Conservation (phyloP, 1,140 invertebrate species). For the Pseudomyrmex flavicornis region DNA sequence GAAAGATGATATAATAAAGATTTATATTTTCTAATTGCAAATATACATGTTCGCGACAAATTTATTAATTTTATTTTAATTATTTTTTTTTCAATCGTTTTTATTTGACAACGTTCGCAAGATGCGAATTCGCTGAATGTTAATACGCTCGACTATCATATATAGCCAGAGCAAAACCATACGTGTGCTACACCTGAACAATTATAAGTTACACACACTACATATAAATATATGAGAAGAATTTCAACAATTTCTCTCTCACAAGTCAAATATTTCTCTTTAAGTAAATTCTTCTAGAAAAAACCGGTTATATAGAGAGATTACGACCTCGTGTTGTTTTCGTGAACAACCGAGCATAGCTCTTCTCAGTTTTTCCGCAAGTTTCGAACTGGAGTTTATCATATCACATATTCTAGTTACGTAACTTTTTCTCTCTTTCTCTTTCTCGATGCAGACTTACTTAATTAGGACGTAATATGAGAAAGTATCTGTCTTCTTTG, state of each 20-base stretch:
- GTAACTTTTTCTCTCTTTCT: too few species aligned
- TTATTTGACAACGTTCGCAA: not conserved
- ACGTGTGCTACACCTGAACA: conserved; percentile 11
- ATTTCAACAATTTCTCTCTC: not conserved
- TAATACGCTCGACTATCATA: not conserved
- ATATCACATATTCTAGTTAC: too few species aligned
- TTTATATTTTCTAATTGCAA: conserved; percentile 8
- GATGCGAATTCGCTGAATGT: not conserved
- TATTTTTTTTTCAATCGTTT: not conserved
- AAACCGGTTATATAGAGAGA: not conserved
- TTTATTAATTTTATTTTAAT: not conserved
- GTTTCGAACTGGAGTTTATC: too few species aligned
- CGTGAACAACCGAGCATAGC: not conserved
- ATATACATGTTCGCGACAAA: not conserved
- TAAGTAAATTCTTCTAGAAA: not conserved
- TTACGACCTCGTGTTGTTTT: not conserved
- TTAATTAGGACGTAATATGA: too few species aligned
- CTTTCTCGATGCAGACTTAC: too few species aligned
- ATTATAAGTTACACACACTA: not conserved
- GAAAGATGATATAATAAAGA: not conserved
- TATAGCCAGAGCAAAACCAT: not conserved
- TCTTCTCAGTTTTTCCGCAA: not conserved
- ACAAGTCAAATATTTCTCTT: not conserved
- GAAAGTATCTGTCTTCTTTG: too few species aligned
- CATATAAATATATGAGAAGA: not conserved